phyloP scores from a whole-genome alignment of 2,888 invertebrate species.

The Drosophila yooni region DNA sequence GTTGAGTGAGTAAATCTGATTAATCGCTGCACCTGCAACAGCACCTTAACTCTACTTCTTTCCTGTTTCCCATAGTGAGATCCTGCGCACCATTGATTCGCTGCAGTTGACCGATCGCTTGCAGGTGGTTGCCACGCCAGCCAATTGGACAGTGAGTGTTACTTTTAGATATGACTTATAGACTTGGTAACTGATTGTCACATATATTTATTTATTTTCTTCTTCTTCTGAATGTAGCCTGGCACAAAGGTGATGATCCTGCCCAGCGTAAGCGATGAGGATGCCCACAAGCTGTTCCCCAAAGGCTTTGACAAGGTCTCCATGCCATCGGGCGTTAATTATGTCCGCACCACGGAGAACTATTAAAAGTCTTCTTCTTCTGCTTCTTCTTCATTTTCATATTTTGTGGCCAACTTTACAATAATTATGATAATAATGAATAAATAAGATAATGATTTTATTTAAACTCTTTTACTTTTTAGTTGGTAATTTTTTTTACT shows the following conservation, averaged over 20 bases:
- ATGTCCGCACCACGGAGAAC: slow-evolving; percentile 90
- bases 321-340: slow-evolving; percentile 91
- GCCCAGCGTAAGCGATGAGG: slow-evolving; percentile 89
- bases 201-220: background rate
- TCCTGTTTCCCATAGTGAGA: slow-evolving; percentile 87
- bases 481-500: background rate
- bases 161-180: fast-evolving
- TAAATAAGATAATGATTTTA: background rate
- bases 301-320: slow-evolving; percentile 88
- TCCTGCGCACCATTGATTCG: slow-evolving; percentile 93
- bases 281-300: slow-evolving; percentile 89
- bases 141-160: slow-evolving; percentile 91
- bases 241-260: slow-evolving; percentile 93
- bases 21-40: background rate
- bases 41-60: slow-evolving; percentile 5
- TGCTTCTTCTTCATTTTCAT: background rate
- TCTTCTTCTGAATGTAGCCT: slow-evolving; percentile 84
- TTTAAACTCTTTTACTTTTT: background rate
- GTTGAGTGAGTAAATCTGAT: slow-evolving; percentile 88
- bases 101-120: slow-evolving; percentile 90
- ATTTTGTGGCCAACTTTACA: background rate
- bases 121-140: slow-evolving; percentile 93
- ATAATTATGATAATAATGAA: background rate
- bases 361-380: slow-evolving; percentile 84
- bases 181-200: background rate